Evolutionary conservation across 2,797 vertebrate species (phyloP).

Genomic region (Poeciliopsis gracilis): DNA sequence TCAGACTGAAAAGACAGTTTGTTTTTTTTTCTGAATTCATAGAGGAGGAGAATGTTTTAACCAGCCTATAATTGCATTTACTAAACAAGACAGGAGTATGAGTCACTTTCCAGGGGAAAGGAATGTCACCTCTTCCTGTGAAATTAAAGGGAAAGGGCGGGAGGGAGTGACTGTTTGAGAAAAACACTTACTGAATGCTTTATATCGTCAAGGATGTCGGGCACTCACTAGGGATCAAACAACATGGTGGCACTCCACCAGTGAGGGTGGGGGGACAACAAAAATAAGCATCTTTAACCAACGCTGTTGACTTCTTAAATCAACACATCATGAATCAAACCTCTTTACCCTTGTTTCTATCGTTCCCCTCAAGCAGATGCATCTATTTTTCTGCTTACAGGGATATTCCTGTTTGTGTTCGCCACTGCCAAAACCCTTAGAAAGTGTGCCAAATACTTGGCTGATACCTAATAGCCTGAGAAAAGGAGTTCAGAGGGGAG

Average conservation of each 20-base stretch:
- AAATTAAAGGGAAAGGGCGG: slow-evolving; percentile 45
- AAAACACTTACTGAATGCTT: slow-evolving; percentile 56
- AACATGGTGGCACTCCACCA: slow-evolving; percentile 31
- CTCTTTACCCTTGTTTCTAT: slow-evolving; percentile 24
- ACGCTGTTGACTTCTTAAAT: slow-evolving; percentile 54
- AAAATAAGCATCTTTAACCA: slow-evolving; percentile 57
- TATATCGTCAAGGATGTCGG: slow-evolving; percentile 55
- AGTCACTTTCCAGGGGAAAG: slow-evolving; percentile 64
- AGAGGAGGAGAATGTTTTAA: slow-evolving; percentile 40
- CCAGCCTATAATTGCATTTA: slow-evolving; percentile 60
- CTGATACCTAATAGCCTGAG: slow-evolving; percentile 81
- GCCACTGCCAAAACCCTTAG: slow-evolving; percentile 58
- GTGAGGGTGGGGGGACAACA: slow-evolving; percentile 37
- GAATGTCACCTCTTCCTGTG: slow-evolving; percentile 71
- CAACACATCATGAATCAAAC: slow-evolving; percentile 37
- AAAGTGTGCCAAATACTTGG: slow-evolving; percentile 78
- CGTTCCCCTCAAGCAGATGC: slow-evolving; percentile 49
- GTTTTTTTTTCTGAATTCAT: slow-evolving; percentile 31
- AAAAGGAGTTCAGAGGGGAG: slow-evolving; percentile 66
- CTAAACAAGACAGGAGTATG: slow-evolving; percentile 66
- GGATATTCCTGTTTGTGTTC: slow-evolving; percentile 72
- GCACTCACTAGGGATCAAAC: slow-evolving; percentile 52
- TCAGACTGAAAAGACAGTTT: slow-evolving; percentile 3
- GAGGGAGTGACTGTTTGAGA: slow-evolving; percentile 37
- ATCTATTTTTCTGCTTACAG: slow-evolving; percentile 51